Evolutionary conservation across 2,888 invertebrate genomes (phyloP), one percentile per base, ranked within the genome.

Genomic region (Drosophila flavopinicola): DNA sequence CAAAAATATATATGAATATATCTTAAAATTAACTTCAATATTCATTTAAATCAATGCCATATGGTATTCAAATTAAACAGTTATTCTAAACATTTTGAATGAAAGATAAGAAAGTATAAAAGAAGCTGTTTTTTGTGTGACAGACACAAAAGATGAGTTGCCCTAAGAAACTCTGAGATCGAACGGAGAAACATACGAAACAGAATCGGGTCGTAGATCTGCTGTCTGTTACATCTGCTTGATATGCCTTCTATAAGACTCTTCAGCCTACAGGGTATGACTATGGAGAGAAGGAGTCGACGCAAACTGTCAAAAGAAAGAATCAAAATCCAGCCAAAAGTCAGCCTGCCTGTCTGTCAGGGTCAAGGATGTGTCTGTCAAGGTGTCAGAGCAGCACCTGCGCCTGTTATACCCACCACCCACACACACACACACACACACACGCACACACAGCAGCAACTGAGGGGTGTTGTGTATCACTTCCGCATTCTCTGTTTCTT

Each of bases 341-440:
- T 70, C 78, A 61, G 66, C 37, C 73, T 69, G 76, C 37, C 73
- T 83, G 76, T 61, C 85, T 74, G 79, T 72, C 80, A 73, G 80
- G 80, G 80, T 80, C 80, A 80, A 85, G 80, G 63, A 73, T 69
- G 80, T 63, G 71, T 68, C 66, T 64, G 80, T 80, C 76, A 83
- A 85, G 77, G 77, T 76, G 82, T 72, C 84, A 71, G 59, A 63
- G 49, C 44, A 49, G 54, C 67, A 75, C 67, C 66, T 58, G 68
- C 15, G 37, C 24, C 38, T 41, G 13, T 23, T 11, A 20, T 30
- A 7, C 10, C 33, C 45, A 13, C 23, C 58, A 27, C 37, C 13
- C n/a, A 3, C 35, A 11, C n/a, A 33, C 39, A 11, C 48, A 33
- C 32, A 29, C 13, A 17, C 33, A 13, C 13, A 17, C 11, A 17